These are phyloP conservation scores for Carterocephalus palaemon DNA, from an alignment of 2,888 invertebrate species.

Conservation along the genomic window DNA sequence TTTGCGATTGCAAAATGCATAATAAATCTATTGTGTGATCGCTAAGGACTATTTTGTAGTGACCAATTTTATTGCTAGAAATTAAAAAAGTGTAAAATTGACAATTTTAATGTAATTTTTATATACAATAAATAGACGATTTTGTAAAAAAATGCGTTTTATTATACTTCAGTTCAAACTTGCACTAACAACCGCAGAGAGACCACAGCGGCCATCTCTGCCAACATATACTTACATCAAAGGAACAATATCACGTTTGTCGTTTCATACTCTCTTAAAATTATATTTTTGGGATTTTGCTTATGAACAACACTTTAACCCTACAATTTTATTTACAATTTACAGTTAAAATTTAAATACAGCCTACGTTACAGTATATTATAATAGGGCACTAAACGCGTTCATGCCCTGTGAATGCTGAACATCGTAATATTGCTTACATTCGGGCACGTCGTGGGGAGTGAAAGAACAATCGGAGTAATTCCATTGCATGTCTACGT, in stretches of 20 bases:
- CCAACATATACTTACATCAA: conserved; percentile 20
- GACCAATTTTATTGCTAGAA: conserved; percentile 76
- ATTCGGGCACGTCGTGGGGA: conserved; percentile 49
- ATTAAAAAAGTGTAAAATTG: conserved; percentile 73
- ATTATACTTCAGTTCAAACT: conserved; percentile 3
- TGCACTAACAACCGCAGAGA: conserved; percentile 16
- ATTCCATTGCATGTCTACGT: conserved; percentile 61
- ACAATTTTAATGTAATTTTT: conserved; percentile 79
- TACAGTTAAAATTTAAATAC: conserved; percentile 36
- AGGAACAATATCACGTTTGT: conserved; percentile 29
- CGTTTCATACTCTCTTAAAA: conserved; percentile 19
- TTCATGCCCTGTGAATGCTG: conserved; percentile 58
- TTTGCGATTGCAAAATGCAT: conserved; percentile 59
- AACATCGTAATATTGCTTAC: conserved; percentile 61
- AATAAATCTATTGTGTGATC: conserved; percentile 67
- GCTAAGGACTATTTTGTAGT: conserved; percentile 77
- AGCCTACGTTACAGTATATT: conserved; percentile 43
- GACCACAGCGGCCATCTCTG: conserved; percentile 1
- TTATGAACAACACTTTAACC: conserved; percentile 13
- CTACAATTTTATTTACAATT: conserved; percentile 44
- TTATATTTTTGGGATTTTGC: conserved; percentile 24
- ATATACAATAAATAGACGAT: conserved; percentile 79
- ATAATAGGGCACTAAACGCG: conserved; percentile 60
- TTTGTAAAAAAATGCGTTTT: conserved; percentile 66
- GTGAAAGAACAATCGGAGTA: conserved; percentile 63